phyloP scores from a whole-genome alignment of 2,797 vertebrate species.

The Otus scops region DNA sequence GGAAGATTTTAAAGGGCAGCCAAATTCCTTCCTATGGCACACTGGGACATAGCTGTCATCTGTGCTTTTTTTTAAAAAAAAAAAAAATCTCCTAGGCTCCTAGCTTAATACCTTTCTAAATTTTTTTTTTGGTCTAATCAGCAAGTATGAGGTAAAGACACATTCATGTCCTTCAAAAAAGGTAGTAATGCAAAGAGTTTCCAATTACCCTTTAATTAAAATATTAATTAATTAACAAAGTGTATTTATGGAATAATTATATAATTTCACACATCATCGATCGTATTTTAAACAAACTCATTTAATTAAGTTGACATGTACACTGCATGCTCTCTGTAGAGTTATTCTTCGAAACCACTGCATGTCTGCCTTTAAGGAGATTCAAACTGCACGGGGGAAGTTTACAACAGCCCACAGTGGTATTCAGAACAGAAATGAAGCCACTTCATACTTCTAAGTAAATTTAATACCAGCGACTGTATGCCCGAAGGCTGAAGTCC shows the following conservation, averaged over 20 bases:
- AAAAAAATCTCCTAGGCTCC: not conserved
- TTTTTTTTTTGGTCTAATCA: not conserved
- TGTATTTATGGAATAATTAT: slow-evolving; percentile 73
- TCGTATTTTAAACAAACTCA: slow-evolving; percentile 67
- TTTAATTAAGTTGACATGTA: slow-evolving; percentile 64
- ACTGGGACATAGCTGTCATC: not conserved
- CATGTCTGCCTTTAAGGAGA: slow-evolving; percentile 32
- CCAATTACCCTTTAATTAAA: slow-evolving; percentile 70
- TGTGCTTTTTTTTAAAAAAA: not conserved
- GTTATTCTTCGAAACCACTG: slow-evolving; percentile 36
- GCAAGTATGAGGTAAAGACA: not conserved
- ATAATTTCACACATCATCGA: slow-evolving; percentile 69
- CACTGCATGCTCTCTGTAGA: slow-evolving; percentile 41
- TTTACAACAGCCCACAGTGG: not conserved
- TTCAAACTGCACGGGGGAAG: not conserved
- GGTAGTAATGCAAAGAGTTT: slow-evolving; percentile 51
- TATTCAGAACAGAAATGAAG: slow-evolving; percentile 38
- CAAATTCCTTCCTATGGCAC: not conserved
- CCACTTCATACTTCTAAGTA: slow-evolving; percentile 34
- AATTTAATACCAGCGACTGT: slow-evolving; percentile 33
- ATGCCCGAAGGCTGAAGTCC: slow-evolving; percentile 10
- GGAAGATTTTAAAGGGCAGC: not conserved
- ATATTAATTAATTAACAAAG: slow-evolving; percentile 75
- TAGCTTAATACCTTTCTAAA: not conserved
- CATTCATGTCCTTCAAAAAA: slow-evolving; percentile 17